phyloP scores from a whole-genome alignment of 1,140 invertebrate species.

The Drosophila littoralis region DNA sequence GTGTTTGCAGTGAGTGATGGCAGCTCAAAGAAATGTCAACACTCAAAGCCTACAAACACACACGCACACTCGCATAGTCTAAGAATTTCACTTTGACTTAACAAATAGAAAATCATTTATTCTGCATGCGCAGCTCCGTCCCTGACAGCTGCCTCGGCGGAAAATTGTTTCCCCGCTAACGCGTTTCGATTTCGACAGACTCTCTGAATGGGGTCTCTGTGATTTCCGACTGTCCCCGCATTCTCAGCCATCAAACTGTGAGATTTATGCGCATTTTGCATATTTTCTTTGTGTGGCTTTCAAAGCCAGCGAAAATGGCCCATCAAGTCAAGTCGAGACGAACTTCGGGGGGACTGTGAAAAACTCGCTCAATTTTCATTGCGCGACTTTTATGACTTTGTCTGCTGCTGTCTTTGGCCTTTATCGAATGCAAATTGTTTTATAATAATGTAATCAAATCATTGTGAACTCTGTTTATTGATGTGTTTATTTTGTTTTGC shows the following conservation, averaged over 20 bases:
- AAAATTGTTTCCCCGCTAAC: conserved; percentile 48
- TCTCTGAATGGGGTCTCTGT: conserved; percentile 33
- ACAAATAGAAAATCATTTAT: conserved; percentile 82
- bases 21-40: conserved; percentile 81
- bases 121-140: conserved; percentile 61
- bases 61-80: conserved; percentile 32
- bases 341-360: neutral
- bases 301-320: conserved; percentile 66
- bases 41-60: conserved; percentile 54
- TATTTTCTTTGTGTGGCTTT: conserved; percentile 66
- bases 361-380: conserved; percentile 68
- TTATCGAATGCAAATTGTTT: conserved; percentile 82
- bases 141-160: conserved; percentile 25
- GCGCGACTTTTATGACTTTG: conserved; percentile 78
- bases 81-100: conserved; percentile 79
- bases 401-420: conserved; percentile 69
- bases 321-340: conserved; percentile 23
- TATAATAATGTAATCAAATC: conserved; percentile 81
- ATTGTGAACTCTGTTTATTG: conserved; percentile 76
- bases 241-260: conserved; percentile 46
- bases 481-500: conserved; percentile 73
- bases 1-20: conserved; percentile 64
- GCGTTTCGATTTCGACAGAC: conserved; percentile 64
- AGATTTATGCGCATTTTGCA: conserved; percentile 81
- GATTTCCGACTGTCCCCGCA: conserved; percentile 52